Conservation (phyloP, 2,113 vertebrate genomes). For the Smithornis capensis region DNA sequence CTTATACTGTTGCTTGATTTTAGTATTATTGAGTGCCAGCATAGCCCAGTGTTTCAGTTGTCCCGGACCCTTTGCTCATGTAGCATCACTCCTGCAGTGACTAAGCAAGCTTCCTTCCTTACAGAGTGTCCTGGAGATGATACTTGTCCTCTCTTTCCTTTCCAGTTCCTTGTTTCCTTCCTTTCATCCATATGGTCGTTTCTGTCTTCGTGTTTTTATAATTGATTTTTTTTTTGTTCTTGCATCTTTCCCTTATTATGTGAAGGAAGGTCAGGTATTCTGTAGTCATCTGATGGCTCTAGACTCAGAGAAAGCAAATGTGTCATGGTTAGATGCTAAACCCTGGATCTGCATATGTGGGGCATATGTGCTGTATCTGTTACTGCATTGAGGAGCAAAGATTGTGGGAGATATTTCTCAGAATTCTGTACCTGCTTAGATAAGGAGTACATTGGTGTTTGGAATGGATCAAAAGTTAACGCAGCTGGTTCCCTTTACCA, state of each 20-base stretch:
- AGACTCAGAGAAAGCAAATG: background rate
- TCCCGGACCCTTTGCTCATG: background rate
- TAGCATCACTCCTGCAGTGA: background rate
- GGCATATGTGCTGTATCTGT: background rate
- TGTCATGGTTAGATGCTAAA: background rate
- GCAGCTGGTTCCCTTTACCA: background rate
- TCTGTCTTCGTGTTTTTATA: background rate
- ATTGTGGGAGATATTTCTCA: background rate
- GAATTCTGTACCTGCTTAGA: background rate
- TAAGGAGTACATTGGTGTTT: background rate
- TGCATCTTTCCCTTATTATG: background rate
- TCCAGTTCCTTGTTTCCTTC: background rate
- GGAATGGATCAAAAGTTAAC: background rate
- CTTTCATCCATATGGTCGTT: background rate
- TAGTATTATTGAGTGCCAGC: background rate
- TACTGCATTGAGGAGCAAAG: background rate
- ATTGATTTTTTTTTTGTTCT: background rate
- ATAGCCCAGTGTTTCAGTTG: background rate
- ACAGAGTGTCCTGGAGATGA: background rate
- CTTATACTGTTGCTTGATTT: background rate
- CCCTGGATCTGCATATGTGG: background rate
- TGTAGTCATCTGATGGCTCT: background rate
- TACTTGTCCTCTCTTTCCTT: background rate
- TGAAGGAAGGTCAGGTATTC: background rate
- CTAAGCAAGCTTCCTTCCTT: background rate